Percentiles rank a stretch among this genome's conserved stretches.
Evolutionary conservation across 2,888 invertebrate species (phyloP).

Genomic region (Lasioglossum calceatum): DNA sequence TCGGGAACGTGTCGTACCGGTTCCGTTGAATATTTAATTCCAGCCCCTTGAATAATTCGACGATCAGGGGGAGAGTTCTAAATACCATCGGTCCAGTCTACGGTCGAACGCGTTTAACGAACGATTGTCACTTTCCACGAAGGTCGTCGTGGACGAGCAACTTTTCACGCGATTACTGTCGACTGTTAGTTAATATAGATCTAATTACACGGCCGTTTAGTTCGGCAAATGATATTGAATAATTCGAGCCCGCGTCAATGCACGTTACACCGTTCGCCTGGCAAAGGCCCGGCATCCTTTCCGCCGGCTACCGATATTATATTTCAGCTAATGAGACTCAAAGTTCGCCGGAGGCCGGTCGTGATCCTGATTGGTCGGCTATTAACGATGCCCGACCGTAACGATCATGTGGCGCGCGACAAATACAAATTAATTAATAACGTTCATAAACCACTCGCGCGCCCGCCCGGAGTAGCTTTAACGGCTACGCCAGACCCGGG

Average conservation of each 20-base stretch:
- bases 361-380: conserved; percentile 65
- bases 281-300: conserved; percentile 30
- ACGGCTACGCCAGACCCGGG: conserved; percentile 63
- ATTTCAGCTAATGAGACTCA: conserved; percentile 51
- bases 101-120: neutral
- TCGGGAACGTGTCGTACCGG: neutral
- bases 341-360: conserved; percentile 39
- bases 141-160: neutral
- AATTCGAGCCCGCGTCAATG: conserved; percentile 18
- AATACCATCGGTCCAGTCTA: neutral
- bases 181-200: conserved; percentile 48
- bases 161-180: neutral
- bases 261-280: neutral
- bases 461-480: conserved; percentile 68
- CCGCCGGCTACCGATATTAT: conserved; percentile 25
- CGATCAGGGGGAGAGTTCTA: neutral
- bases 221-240: conserved; percentile 47
- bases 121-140: neutral
- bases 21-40: neutral
- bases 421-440: conserved; percentile 82
- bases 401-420: conserved; percentile 72
- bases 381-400: conserved; percentile 70
- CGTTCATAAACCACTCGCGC: conserved; percentile 76
- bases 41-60: neutral
- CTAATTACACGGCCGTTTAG: conserved; percentile 43